A percentile compares a stretch with the other conserved stretches of the same genome.
Conservation (phyloP, 1,140 invertebrate species). For the Drosophila insularis region DNA sequence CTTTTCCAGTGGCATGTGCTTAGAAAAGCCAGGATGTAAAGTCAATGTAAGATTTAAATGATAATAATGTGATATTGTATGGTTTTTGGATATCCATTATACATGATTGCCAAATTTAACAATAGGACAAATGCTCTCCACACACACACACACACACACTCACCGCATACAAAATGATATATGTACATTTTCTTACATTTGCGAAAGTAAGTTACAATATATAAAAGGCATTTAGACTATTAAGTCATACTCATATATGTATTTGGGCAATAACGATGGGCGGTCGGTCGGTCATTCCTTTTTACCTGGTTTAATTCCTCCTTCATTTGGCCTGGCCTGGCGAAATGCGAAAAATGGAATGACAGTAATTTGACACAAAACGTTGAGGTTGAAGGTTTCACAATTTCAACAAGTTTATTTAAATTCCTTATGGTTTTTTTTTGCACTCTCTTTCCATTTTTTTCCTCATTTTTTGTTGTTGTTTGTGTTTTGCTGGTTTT, state of each 20-base stretch:
- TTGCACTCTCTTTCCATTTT: background rate
- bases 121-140: background rate
- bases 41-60: conserved; percentile 57
- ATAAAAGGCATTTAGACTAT: conserved; percentile 12
- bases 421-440: conserved; percentile 29
- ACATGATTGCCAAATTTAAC: conserved; percentile 53
- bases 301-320: conserved; percentile 39
- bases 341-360: conserved; percentile 54
- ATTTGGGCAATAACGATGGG: background rate
- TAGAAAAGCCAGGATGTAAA: conserved; percentile 65
- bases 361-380: conserved; percentile 74
- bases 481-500: background rate
- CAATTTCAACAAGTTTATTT: conserved; percentile 69
- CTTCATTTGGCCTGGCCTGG: conserved; percentile 17
- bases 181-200: background rate
- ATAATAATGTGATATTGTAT: conserved; percentile 53
- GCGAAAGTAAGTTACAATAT: conserved; percentile 4
- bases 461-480: background rate
- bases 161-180: too few relatives aligned
- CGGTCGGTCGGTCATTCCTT: background rate
- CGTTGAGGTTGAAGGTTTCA: conserved; percentile 54
- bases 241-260: conserved; percentile 1
- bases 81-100: conserved; percentile 46
- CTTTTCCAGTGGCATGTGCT: conserved; percentile 57
- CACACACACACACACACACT: background rate